phyloP scores from a whole-genome alignment of 2,113 vertebrate genomes.

The Parus major region DNA sequence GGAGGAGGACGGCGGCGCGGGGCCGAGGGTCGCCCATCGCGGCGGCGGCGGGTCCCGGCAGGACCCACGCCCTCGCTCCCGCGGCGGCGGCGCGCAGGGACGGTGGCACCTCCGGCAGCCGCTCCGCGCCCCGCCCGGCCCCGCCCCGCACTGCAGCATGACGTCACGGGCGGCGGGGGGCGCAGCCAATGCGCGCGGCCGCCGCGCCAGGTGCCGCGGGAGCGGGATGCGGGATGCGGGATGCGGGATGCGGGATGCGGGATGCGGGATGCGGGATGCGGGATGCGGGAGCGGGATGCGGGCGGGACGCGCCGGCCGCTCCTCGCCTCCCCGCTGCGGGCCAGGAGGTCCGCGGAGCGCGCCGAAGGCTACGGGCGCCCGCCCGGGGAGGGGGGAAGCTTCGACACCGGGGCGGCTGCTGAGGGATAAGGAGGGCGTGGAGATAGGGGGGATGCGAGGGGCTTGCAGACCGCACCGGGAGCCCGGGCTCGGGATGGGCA shows the following conservation, averaged over 20 bases:
- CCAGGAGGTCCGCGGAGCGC: neutral
- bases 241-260: neutral
- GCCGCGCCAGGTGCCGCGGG: slow-evolving; percentile 64
- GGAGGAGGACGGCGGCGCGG: slow-evolving; percentile 43
- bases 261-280: neutral
- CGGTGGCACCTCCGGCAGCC: neutral
- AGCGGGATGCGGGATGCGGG: neutral
- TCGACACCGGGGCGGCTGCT: neutral
- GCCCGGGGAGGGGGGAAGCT: neutral
- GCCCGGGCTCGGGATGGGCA: neutral
- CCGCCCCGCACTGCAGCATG: slow-evolving; percentile 77
- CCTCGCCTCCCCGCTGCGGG: neutral
- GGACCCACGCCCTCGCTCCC: neutral
- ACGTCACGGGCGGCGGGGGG: slow-evolving; percentile 72
- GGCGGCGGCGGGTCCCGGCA: neutral
- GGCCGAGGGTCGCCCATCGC: slow-evolving; percentile 34
- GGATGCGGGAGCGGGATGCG: neutral
- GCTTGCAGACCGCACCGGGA: neutral
- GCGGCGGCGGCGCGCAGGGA: neutral
- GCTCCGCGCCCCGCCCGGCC: slow-evolving; percentile 6
- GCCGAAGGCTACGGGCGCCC: neutral
- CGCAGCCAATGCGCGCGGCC: slow-evolving; percentile 56
- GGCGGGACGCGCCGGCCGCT: neutral
- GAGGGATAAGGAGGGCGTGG: neutral
- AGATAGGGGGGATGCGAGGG: neutral